Percentiles rank a stretch among this genome's conserved stretches.
These are phyloP conservation scores for Xiphophorus couchianus DNA, from an alignment of 2,113 vertebrate species.

Conservation along the genomic window DNA sequence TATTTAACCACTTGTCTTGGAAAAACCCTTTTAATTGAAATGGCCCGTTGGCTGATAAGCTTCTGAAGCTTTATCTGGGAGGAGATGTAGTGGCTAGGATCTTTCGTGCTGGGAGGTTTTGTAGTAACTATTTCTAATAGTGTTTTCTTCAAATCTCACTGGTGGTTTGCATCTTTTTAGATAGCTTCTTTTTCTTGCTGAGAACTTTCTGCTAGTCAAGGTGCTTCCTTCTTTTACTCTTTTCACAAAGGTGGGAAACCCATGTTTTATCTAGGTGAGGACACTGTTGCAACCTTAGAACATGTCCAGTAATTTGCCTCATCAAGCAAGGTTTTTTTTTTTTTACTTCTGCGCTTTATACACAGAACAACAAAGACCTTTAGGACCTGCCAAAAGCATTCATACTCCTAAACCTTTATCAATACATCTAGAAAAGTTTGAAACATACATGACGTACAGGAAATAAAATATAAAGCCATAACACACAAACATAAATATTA, in stretches of 20 bases:
- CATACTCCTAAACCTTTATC: too few species aligned
- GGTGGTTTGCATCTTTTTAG: not conserved
- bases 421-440: too few species aligned
- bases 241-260: not conserved
- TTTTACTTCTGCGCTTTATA: not conserved
- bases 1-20: slow-evolving; percentile 78
- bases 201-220: slow-evolving; percentile 3
- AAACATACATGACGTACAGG: not conserved
- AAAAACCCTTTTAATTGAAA: slow-evolving; percentile 80
- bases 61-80: slow-evolving; percentile 65
- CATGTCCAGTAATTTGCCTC: slow-evolving; percentile 17
- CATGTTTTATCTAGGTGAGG: slow-evolving; percentile 2
- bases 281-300: slow-evolving; percentile 1
- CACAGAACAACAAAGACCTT: not conserved
- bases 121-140: slow-evolving; percentile 41
- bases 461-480: not conserved
- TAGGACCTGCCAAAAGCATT: not conserved
- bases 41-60: slow-evolving; percentile 70
- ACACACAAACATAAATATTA: slow-evolving; percentile 6
- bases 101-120: slow-evolving; percentile 62
- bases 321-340: too few species aligned
- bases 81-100: slow-evolving; percentile 56
- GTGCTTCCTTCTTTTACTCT: not conserved
- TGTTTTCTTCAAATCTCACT: slow-evolving; percentile 20
- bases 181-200: slow-evolving; percentile 19